Conservation (phyloP, 2,113 vertebrate species). For the Nymphicus hollandicus region DNA sequence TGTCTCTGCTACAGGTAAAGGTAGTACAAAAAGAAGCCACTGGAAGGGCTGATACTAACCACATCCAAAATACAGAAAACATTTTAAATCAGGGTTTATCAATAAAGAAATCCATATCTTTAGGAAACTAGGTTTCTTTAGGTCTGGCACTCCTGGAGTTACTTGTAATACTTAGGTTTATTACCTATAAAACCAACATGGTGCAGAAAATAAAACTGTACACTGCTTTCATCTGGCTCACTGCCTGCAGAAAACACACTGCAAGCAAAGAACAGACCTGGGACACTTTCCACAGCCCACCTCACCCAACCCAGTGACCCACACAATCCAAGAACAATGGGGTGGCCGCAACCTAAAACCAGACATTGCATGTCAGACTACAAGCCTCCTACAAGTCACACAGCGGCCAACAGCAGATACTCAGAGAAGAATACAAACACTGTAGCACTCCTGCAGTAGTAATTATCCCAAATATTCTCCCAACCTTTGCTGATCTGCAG, state of each 20-base stretch:
- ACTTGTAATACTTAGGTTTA: not conserved
- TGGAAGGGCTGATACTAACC: not conserved
- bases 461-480: not conserved
- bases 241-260: not conserved
- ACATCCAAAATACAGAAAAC: not conserved
- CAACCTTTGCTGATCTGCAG: not conserved
- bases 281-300: not conserved
- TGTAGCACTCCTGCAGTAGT: accelerated
- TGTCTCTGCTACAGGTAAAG: not conserved
- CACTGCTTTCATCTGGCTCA: not conserved
- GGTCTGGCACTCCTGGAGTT: not conserved
- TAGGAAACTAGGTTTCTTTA: not conserved
- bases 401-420: not conserved
- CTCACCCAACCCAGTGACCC: not conserved
- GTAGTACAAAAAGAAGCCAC: not conserved
- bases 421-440: not conserved
- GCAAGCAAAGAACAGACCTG: not conserved
- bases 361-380: not conserved
- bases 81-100: not conserved
- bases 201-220: not conserved
- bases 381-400: not conserved
- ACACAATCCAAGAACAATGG: not conserved
- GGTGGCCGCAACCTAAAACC: not conserved
- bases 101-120: not conserved
- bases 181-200: not conserved